Evolutionary conservation across 2,888 invertebrate species (phyloP), one percentile per base, ranked within the genome.

Genomic region (Plagiodera versicolora): DNA sequence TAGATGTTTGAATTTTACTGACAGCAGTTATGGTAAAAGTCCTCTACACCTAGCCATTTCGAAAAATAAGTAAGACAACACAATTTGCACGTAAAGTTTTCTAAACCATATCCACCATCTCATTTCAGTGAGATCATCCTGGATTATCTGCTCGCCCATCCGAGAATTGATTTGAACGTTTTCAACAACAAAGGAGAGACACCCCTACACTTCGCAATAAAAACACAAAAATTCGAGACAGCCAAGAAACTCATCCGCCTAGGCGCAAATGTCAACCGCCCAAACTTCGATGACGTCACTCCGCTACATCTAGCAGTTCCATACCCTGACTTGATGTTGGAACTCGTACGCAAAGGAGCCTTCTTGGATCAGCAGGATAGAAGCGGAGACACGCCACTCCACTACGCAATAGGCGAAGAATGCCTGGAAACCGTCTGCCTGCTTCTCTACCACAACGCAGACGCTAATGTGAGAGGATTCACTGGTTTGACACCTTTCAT

Each of bases 371-470:
- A n/a, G n/a, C n/a, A n/a, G n/a, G 72, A 74, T 63, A 67, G 66
- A 48, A 66, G 68, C 20, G 67, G 66, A 6, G 72, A 71, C 28
- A 73, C 75, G 1, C 71, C 75, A 1, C 58, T 77, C 16, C 72
- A 73, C 61, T 67, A 70, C 46, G 74, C 74, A 5, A 67, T 72
- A 6, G 63, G 54, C 11, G 61, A 64, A 39, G 66, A 64, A 24
- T 68, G 60, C 50, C 14, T 70, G 1, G 73, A 75, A 60, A 63
- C 67, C 9, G 68, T 75, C 11, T 72, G 71, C 54, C 70, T 74
- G 72, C 56, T 77, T 14, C 62, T 77, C 1, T 74, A 70, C 61
- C 73, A 73, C 53, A 67, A 69, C 54, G 74, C 74, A 19, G 74
- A 76, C 57, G 65, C 70, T 2, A 69, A 70, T 24, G 53, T 67